These are phyloP conservation scores for Meles meles DNA, from an alignment of 2,113 vertebrate species.

Conservation along the genomic window DNA sequence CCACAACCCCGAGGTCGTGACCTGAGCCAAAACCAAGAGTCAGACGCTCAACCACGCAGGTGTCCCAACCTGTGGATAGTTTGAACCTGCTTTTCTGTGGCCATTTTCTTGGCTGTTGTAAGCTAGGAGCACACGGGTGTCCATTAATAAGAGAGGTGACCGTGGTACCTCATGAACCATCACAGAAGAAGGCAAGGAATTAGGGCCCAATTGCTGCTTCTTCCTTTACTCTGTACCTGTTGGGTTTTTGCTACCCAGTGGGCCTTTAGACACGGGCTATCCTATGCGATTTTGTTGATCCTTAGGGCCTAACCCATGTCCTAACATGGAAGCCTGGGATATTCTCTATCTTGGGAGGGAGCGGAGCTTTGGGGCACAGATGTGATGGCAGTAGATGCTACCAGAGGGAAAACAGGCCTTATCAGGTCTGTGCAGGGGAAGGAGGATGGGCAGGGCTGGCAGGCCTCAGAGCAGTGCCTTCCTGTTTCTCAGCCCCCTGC, in stretches of 20 bases:
- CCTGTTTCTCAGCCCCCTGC: not conserved
- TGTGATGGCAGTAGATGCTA: not conserved
- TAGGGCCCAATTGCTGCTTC: not conserved
- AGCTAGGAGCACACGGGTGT: not conserved
- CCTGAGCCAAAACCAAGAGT: not conserved
- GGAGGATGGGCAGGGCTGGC: not conserved
- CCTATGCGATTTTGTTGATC: not conserved
- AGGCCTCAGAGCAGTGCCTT: not conserved
- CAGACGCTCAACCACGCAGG: not conserved
- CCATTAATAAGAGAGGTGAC: not conserved
- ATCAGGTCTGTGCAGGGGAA: not conserved
- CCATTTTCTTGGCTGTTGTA: not conserved
- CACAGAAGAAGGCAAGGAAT: not conserved
- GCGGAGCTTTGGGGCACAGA: not conserved
- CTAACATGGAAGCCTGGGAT: not conserved
- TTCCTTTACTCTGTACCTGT: not conserved
- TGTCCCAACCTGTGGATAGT: not conserved
- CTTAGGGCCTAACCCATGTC: not conserved
- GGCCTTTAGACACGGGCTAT: not conserved
- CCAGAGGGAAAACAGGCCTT: not conserved
- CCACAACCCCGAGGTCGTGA: not conserved
- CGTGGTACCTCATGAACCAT: not conserved
- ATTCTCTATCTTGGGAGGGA: not conserved
- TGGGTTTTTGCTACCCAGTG: not conserved
- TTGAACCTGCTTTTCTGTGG: not conserved